Conservation (phyloP, 2,113 vertebrate species). For the Eptesicus fuscus region DNA sequence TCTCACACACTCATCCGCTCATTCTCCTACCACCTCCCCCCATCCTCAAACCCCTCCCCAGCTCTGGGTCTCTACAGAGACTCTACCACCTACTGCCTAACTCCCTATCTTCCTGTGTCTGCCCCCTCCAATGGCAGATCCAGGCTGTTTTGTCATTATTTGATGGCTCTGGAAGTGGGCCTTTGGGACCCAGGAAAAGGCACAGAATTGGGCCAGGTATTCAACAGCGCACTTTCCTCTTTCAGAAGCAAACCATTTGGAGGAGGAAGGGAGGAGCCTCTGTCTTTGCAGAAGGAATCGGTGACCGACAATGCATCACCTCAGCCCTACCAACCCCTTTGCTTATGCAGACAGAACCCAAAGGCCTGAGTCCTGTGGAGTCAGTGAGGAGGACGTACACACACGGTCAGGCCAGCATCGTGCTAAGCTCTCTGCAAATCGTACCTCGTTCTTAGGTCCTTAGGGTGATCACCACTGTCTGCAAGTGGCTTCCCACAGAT, state of each 20-base stretch:
- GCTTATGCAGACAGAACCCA: neutral
- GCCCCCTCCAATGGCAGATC: neutral
- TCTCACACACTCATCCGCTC: neutral
- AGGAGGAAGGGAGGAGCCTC: too few relatives aligned
- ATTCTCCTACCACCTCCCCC: neutral
- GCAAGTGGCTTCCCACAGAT: neutral
- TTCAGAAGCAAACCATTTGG: neutral
- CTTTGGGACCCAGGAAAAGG: fast-evolving
- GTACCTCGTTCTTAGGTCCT: neutral
- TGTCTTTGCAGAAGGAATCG: fast-evolving
- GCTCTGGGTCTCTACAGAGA: fast-evolving
- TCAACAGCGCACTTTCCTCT: neutral
- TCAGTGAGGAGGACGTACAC: neutral
- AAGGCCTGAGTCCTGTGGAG: fast-evolving
- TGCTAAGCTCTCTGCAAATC: neutral
- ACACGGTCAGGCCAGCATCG: fast-evolving
- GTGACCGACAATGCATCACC: neutral
- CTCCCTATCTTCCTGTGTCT: fast-evolving
- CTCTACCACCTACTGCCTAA: fast-evolving
- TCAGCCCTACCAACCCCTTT: neutral
- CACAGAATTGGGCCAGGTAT: neutral
- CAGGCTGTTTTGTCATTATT: neutral
- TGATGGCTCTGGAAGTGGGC: neutral
- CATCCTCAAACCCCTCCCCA: fast-evolving
- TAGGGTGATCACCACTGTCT: fast-evolving